phyloP scores from a whole-genome alignment of 2,888 invertebrate species.

The Morpho deidamia region DNA sequence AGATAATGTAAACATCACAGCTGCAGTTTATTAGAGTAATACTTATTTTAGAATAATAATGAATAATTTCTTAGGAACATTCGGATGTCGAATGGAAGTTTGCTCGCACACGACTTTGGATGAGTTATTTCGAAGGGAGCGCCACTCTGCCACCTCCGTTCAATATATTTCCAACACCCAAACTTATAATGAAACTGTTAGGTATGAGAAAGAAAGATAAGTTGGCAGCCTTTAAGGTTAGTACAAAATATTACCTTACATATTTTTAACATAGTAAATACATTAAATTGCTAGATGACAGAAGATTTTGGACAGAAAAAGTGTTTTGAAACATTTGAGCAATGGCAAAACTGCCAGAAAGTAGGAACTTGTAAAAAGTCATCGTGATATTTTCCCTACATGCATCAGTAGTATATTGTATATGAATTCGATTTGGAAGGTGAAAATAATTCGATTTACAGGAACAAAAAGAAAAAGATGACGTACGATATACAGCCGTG shows the following conservation, averaged over 20 bases:
- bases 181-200: constrained; percentile 83
- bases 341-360: no score
- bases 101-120: constrained; percentile 95
- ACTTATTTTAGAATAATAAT: no score
- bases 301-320: no score
- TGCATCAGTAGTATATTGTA: no score
- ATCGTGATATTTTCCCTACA: no score
- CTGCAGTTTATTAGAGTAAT: no score
- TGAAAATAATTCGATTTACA: constrained; percentile 26
- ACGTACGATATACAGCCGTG: constrained; percentile 86
- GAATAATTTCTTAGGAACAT: constrained; percentile 82
- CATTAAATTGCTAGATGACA: no score
- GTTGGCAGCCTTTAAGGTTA: constrained; percentile 28
- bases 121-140: constrained; percentile 96
- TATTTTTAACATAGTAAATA: no score
- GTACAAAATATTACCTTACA: background rate
- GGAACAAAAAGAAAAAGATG: constrained; percentile 82
- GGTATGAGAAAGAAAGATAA: constrained; percentile 80
- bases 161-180: constrained; percentile 94
- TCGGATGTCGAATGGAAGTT: constrained; percentile 98
- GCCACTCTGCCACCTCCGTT: constrained; percentile 96
- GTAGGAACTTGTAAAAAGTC: no score
- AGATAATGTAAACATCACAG: no score
- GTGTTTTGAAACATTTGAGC: no score
- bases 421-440: background rate